Conservation (phyloP, 2,888 invertebrate genomes). For the Chydorus sphaericus region DNA sequence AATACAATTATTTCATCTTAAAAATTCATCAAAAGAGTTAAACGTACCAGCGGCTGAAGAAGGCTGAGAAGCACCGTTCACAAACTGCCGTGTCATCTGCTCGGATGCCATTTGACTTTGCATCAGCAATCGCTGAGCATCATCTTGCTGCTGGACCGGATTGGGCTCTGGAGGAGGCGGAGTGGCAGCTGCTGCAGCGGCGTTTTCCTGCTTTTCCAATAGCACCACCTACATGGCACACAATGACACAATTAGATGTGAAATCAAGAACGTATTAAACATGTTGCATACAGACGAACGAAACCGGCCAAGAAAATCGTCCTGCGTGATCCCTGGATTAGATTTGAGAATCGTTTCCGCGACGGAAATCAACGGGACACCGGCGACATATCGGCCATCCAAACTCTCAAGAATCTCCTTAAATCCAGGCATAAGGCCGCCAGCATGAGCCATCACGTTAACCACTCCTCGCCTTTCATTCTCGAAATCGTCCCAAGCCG, state of each 20-base stretch:
- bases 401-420: neutral
- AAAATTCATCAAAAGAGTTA: too few species aligned
- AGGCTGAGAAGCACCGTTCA: neutral
- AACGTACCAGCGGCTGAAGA: neutral
- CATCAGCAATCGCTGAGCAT: conserved; percentile 1
- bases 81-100: conserved; percentile 2
- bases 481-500: neutral
- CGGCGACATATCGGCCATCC: conserved; percentile 2
- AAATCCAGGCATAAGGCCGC: neutral
- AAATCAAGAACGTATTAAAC: neutral
- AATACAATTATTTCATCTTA: neutral
- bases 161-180: neutral
- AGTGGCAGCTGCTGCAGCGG: neutral
- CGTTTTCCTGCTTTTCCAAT: conserved; percentile 1
- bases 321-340: neutral
- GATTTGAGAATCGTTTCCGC: neutral
- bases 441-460: neutral
- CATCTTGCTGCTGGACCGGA: conserved; percentile 1
- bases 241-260: neutral
- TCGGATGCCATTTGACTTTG: conserved; percentile 7
- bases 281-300: too few species aligned
- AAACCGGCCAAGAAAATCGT: neutral
- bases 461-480: conserved; percentile 3
- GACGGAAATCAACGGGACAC: neutral
- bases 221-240: neutral